phyloP scores from a whole-genome alignment of 2,888 invertebrate species.

The Nowickia ferox region DNA sequence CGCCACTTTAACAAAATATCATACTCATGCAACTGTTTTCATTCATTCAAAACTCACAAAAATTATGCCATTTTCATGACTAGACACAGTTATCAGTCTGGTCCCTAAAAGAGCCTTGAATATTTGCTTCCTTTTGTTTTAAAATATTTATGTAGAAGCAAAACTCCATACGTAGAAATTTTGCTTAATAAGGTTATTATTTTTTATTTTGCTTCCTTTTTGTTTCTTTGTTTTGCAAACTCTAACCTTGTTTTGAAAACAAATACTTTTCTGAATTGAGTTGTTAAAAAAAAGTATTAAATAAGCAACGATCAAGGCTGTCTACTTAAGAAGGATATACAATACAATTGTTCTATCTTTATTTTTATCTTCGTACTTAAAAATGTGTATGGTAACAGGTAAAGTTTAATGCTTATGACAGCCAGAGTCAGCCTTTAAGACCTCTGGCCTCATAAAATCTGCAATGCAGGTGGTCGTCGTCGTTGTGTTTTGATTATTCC shows the following conservation, averaged over 20 bases:
- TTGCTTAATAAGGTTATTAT: constrained; percentile 17
- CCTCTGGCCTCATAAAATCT: not conserved
- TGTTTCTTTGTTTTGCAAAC: not conserved
- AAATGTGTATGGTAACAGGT: constrained; percentile 22
- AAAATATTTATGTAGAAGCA: not conserved
- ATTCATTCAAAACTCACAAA: not conserved
- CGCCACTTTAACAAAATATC: not conserved
- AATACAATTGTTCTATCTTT: not conserved
- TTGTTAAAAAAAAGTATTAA: constrained; percentile 30
- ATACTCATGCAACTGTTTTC: constrained; percentile 10
- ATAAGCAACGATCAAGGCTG: constrained; percentile 29
- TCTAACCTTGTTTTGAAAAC: constrained; percentile 35
- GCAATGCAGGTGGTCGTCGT: constrained; percentile 55
- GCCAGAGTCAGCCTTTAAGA: not conserved
- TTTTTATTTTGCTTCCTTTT: not conserved
- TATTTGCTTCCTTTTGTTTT: constrained; percentile 7
- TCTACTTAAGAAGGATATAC: constrained; percentile 3
- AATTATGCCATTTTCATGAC: constrained; percentile 27
- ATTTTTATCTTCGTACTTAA: constrained; percentile 23
- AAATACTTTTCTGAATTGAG: constrained; percentile 47
- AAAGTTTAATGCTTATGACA: constrained; percentile 23
- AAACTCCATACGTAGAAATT: constrained; percentile 17
- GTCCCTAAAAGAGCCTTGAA: not conserved
- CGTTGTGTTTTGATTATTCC: constrained; percentile 33
- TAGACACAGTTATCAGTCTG: constrained; percentile 35